Evolutionary conservation across 2,113 vertebrate genomes (phyloP), one percentile per base, ranked within the genome.

Genomic region (Polypterus bichir): DNA sequence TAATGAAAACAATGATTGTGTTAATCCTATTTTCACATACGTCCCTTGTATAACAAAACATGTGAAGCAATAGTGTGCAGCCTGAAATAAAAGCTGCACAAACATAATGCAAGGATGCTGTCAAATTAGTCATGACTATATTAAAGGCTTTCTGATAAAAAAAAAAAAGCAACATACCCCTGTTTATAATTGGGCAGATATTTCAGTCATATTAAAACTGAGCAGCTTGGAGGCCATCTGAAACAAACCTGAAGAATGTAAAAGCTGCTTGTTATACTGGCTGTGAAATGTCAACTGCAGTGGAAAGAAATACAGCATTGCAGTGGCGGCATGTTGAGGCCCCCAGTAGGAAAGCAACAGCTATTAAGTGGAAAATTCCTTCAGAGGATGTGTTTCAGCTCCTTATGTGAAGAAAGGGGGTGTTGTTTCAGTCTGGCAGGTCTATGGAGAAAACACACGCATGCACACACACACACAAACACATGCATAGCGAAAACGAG

Each of bases 281-380:
- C 79, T 82, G 68, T 67, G 75, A 78, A 81, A 78, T 77, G 80
- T 77, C 80, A 75, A 71, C 75, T 81, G 81, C 84, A 79, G 82
- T 76, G 84, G 84, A 83, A 84, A 86, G 80, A 84, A 86, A 82
- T 81, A 83, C 84, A 80, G 83, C 85, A 75, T 77, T 77, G 75
- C 82, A 81, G 81, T 81, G 77, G 79, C 78, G 77, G 68, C 74
- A 82, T 68, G 72, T 81, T 56, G 84, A 81, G 86, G 86, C 84
- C 80, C 80, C 76, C 56, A 71, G 75, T 66, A 74, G 83, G 83
- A 83, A 80, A 83, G 79, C 70, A 66, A 72, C 73, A 76, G 71
- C 77, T 77, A 81, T 76, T 79, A 78, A 83, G 80, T 86, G 85
- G 86, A 89, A 90, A 89, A 89, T 89, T 88, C 84, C 84, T 83